Evolutionary conservation across 2,888 invertebrate genomes (phyloP).

Genomic region (Hololepta plana): DNA sequence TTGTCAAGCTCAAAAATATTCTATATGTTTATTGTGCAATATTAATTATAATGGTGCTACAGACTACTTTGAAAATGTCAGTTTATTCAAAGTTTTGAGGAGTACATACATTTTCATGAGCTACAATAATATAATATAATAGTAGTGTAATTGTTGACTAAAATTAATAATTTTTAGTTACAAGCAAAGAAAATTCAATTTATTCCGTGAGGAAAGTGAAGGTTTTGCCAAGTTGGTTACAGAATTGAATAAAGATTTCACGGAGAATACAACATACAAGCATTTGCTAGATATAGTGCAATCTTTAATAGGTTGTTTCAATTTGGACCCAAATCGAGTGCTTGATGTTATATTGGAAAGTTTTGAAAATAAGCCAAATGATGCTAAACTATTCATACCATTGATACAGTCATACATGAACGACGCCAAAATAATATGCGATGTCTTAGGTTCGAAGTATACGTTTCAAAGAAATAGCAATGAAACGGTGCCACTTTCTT

Average conservation of each 20-base stretch:
- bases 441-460: conserved; percentile 89
- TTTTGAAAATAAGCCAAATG: conserved; percentile 74
- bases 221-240: conserved; percentile 94
- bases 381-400: conserved; percentile 68
- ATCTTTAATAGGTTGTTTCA: conserved; percentile 94
- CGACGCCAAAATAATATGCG: conserved; percentile 73
- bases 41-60: conserved; percentile 10
- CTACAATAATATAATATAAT: conserved; percentile 7
- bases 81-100: conserved; percentile 12
- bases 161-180: conserved; percentile 47
- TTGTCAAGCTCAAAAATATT: conserved; percentile 5
- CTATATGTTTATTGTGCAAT: conserved; percentile 11
- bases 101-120: conserved; percentile 8
- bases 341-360: conserved; percentile 92
- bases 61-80: conserved; percentile 12
- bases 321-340: conserved; percentile 95
- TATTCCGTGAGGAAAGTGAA: conserved; percentile 97
- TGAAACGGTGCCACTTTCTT: conserved; percentile 56
- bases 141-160: conserved; percentile 8
- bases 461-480: conserved; percentile 46
- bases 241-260: conserved; percentile 75
- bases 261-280: conserved; percentile 42
- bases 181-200: conserved; percentile 97
- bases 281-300: conserved; percentile 75
- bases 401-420: conserved; percentile 77